phyloP scores from a whole-genome alignment of 2,113 vertebrate species.

The Psettodes erumei region DNA sequence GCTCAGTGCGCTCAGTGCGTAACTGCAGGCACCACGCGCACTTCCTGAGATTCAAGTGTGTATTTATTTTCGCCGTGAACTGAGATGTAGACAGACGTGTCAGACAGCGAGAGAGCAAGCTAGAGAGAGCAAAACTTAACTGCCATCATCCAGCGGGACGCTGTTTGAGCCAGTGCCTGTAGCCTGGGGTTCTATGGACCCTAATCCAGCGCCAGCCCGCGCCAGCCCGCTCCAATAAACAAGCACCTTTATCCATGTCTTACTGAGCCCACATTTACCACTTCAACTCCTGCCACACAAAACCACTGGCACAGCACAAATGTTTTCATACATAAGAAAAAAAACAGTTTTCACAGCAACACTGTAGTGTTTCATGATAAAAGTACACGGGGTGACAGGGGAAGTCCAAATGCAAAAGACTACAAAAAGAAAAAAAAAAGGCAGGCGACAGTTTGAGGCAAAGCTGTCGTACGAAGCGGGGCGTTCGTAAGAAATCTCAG shows the following conservation, averaged over 20 bases:
- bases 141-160: constrained; percentile 50
- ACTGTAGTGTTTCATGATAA: constrained; percentile 21
- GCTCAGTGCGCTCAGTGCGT: constrained; percentile 18
- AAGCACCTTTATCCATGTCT: constrained; percentile 64
- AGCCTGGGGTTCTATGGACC: constrained; percentile 62
- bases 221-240: constrained; percentile 60
- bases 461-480: not conserved
- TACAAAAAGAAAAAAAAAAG: constrained; percentile 29
- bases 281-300: constrained; percentile 48
- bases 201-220: constrained; percentile 52
- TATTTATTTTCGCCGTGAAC: constrained; percentile 10
- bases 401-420: constrained; percentile 12
- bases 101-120: constrained; percentile 26
- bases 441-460: constrained; percentile 1
- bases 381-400: not conserved
- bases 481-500: not conserved
- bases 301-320: constrained; percentile 46
- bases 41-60: constrained; percentile 14
- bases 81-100: constrained; percentile 22
- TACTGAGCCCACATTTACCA: constrained; percentile 57
- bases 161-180: constrained; percentile 48
- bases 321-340: constrained; percentile 15
- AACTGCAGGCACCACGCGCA: constrained; percentile 15
- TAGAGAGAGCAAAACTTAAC: constrained; percentile 32
- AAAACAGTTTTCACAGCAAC: constrained; percentile 21